Evolutionary conservation across 2,888 invertebrate genomes (phyloP).

Genomic region (Dioctria rufipes): DNA sequence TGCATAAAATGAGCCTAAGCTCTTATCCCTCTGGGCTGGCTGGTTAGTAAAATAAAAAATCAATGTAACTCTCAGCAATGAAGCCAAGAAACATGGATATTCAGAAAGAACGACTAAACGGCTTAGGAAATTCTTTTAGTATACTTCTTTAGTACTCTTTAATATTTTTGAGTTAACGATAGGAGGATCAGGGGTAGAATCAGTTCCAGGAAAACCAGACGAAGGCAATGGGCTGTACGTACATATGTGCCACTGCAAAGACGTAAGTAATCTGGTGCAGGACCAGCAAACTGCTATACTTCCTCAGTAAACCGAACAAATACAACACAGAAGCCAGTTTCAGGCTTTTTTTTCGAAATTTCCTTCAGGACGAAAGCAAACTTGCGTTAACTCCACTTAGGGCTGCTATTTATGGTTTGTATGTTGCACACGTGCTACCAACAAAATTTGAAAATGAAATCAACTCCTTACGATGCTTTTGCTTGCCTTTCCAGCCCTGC

Average conservation of each 20-base stretch:
- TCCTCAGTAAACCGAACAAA: neutral
- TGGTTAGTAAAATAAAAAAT: no score
- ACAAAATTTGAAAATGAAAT: neutral
- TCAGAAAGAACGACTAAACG: no score
- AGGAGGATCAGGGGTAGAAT: neutral
- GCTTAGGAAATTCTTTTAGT: no score
- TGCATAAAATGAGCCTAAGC: no score
- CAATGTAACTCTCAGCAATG: no score
- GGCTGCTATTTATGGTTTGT: neutral
- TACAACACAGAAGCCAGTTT: neutral
- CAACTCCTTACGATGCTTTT: neutral
- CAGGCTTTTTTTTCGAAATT: neutral
- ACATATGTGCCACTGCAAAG: neutral
- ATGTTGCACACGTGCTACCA: constrained; percentile 4
- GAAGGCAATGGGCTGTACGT: neutral
- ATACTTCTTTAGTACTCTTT: no score
- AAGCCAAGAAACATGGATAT: no score
- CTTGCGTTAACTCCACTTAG: neutral
- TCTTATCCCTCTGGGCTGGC: no score
- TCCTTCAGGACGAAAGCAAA: neutral
- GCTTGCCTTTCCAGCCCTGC: neutral
- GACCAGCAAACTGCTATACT: neutral
- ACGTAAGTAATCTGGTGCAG: neutral
- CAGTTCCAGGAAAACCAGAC: neutral
- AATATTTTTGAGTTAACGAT: no score